These are phyloP conservation scores for Delphinapterus leucas DNA, from an alignment of 2,113 vertebrate species.

Conservation along the genomic window DNA sequence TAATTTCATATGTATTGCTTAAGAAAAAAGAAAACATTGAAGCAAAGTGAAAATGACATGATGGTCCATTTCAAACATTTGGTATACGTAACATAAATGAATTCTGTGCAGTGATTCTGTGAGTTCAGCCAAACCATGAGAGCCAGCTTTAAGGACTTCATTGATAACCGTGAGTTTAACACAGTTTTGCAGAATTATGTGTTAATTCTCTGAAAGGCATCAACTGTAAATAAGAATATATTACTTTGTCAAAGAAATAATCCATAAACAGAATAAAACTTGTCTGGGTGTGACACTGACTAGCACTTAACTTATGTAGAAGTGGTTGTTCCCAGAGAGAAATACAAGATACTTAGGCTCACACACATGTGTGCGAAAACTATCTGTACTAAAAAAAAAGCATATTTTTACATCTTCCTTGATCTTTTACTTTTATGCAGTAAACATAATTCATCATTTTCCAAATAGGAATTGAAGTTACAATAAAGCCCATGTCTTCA, in stretches of 20 bases:
- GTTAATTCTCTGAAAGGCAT: constrained; percentile 59
- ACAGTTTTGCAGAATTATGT: constrained; percentile 34
- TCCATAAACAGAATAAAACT: constrained; percentile 30
- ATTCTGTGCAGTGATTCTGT: constrained; percentile 46
- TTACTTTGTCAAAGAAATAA: constrained; percentile 59
- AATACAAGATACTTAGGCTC: not conserved
- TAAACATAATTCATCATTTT: constrained; percentile 24
- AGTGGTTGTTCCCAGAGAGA: not conserved
- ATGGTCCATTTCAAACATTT: constrained; percentile 70
- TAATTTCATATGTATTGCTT: constrained; percentile 71
- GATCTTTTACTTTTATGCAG: constrained; percentile 22
- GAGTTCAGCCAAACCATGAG: constrained; percentile 53
- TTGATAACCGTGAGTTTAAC: constrained; percentile 36
- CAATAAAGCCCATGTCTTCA: not conserved
- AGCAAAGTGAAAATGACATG: constrained; percentile 72
- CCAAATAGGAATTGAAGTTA: not conserved
- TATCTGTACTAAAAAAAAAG: constrained; percentile 15
- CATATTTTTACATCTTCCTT: not conserved
- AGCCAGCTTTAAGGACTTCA: constrained; percentile 34
- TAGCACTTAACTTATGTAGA: not conserved
- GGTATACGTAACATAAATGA: constrained; percentile 61
- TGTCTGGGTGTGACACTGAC: not conserved
- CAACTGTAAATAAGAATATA: constrained; percentile 44
- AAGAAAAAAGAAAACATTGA: constrained; percentile 71
- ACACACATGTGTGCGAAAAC: not conserved